Evolutionary conservation across 2,888 invertebrate genomes (phyloP), one percentile per base, ranked within the genome.

Genomic region (Diaphora mendica): DNA sequence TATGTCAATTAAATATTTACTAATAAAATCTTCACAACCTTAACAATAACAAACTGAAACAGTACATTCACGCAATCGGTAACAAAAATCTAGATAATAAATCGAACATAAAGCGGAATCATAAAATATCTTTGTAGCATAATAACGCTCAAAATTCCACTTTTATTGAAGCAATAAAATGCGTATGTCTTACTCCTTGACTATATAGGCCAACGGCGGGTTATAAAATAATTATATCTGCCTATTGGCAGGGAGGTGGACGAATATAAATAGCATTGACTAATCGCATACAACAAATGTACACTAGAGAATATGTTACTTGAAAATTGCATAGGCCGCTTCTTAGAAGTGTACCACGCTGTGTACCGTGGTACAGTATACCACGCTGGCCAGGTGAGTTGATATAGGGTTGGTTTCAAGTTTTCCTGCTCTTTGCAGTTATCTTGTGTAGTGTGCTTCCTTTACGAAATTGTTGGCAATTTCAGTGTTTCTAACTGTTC

Each of bases 131-230:
- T 78, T 78, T 68, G 79, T 78, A 83, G 82, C 82, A 85, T 86
- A 85, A 88, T 88, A 84, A 85, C 85, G 86, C 89, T 87, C 87
- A 87, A 91, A 91, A 73, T 68, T 67, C 42, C 55, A 55, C 68
- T 70, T 73, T 73, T 68, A 68, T 76, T 73, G 33, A 33, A n/a
- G 68, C 48, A 48, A 75, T 75, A 75, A 75, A 75, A 75, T 42
- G 30, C 42, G 48, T 71, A 74, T 71, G 68, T 74, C 71, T 71
- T 71, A 68, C 68, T 75, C 64, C 71, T 72, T 64, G 55, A 74
- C 71, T 74, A 74, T 74, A 64, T 74, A 71, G 74, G 74, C 55
- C 71, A 71, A 70, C 55, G 55, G 33, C 48, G 35, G 67, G 33
- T 67, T 59, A 59, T 72, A 72, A 64, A 64, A 51, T 70, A 65